Base-by-base conservation (phyloP, 2,888 invertebrate genomes). In the Phaonia tiefii region DNA sequence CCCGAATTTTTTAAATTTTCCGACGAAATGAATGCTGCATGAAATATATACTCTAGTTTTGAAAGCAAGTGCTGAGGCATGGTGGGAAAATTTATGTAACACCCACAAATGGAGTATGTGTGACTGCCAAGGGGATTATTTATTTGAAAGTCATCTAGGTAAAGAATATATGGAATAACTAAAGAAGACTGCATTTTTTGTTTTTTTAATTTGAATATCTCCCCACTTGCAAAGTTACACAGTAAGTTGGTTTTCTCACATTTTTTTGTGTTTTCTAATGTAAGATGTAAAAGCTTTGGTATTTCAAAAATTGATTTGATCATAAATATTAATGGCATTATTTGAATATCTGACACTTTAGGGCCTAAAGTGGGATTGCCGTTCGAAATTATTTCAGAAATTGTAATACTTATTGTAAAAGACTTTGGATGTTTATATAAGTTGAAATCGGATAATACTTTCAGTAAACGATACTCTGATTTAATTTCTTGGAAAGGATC, bases 1-100 rank as follows among this genome's bases (percentile, higher is more conserved):
- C 25, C 84, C 83, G 60, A 69, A 80, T 7, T 31, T 39, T 78
- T 85, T 84, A 44, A 80, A n/a, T n/a, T n/a, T n/a, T n/a, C n/a
- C n/a, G n/a, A n/a, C n/a, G n/a, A n/a, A n/a, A n/a, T n/a, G n/a
- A 79, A 70, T 79, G 79, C 80, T 37, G 31, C 76, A 20, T 76
- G 54, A 73, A 83, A 84, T n/a, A 80, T 75, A 25, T 72, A 82
- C 13, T 83, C 73, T 37, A 84, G 56, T 67, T 81, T 82, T 8
- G 80, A 84, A 1, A 76, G 39, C 8, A 82, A 66, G 74, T 83
- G 58, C 63, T 83, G 78, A 8, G 84, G 83, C 56, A 84, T 78
- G 10, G 76, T 69, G 1, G 65, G 76, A 46, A 76, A 76, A 65
- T n/a, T 71, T 11, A 63, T 31, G 37, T 71, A 76, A 44, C 65